Conservation (phyloP, 2,888 invertebrate genomes). For the Nephrotoma guestfalica region DNA sequence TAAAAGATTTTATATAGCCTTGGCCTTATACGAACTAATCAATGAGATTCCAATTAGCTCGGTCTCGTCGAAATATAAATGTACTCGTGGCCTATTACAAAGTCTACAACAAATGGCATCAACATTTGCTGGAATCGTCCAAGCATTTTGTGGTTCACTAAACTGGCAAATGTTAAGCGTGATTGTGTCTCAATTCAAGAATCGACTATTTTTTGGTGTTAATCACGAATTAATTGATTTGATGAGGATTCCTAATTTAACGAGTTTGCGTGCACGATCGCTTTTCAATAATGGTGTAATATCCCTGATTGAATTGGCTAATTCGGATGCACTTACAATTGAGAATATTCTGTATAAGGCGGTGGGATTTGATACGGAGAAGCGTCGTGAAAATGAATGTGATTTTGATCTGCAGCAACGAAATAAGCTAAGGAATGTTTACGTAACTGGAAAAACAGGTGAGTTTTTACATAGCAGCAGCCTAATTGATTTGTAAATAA, state of each 20-base stretch:
- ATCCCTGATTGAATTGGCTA: conserved; percentile 63
- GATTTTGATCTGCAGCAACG: conserved; percentile 47
- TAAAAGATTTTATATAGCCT: conserved; percentile 73
- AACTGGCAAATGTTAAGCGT: conserved; percentile 87
- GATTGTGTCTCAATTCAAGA: conserved; percentile 84
- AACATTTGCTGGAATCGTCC: conserved; percentile 95
- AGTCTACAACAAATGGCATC: conserved; percentile 88
- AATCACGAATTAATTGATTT: conserved; percentile 84
- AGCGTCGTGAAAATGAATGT: conserved; percentile 55
- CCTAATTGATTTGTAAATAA: not conserved
- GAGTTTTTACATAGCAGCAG: conserved; percentile 8
- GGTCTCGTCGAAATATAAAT: conserved; percentile 74
- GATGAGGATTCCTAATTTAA: conserved; percentile 68
- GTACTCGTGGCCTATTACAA: conserved; percentile 81
- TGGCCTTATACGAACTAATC: conserved; percentile 85
- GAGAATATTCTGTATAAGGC: conserved; percentile 65
- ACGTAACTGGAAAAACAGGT: conserved; percentile 66
- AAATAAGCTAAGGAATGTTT: conserved; percentile 53
- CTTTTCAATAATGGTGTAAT: conserved; percentile 70
- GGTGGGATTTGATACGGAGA: conserved; percentile 73
- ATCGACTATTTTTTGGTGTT: conserved; percentile 86
- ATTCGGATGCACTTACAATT: conserved; percentile 49
- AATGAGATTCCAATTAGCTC: conserved; percentile 70
- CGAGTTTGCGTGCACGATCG: conserved; percentile 69
- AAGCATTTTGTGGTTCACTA: conserved; percentile 83